A percentile compares a stretch with the other conserved stretches of the same genome.
Evolutionary conservation across 1,140 invertebrate species (phyloP).

Genomic region (Lamellibrachia luymesi): DNA sequence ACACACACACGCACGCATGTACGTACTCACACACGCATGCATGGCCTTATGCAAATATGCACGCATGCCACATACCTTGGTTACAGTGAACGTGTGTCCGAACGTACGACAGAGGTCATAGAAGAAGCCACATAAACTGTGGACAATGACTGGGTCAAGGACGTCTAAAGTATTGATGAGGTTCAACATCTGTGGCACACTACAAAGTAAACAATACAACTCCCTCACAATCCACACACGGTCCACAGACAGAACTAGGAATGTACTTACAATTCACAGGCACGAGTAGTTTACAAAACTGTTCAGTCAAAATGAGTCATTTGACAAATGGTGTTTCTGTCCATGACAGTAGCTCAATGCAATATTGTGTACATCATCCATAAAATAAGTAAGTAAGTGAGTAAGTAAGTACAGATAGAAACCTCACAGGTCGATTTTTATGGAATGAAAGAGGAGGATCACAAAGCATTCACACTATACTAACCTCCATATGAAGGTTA

Average conservation of each 20-base stretch:
- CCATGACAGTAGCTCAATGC: no score
- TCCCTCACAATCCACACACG: background rate
- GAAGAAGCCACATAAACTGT: constrained; percentile 57
- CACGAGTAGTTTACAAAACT: background rate
- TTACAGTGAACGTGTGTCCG: constrained; percentile 57
- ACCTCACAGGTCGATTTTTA: background rate
- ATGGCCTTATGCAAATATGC: background rate
- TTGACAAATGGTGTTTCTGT: background rate
- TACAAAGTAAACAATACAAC: constrained; percentile 33
- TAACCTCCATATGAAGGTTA: no score
- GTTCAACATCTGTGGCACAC: constrained; percentile 48
- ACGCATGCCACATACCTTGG: constrained; percentile 36
- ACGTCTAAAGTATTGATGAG: constrained; percentile 48
- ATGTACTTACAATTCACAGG: no score
- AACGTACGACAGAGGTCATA: constrained; percentile 59
- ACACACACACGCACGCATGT: background rate
- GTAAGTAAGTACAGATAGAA: background rate
- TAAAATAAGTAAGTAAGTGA: no score
- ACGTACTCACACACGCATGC: background rate
- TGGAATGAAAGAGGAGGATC: background rate
- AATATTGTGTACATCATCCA: no score
- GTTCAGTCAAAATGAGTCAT: background rate
- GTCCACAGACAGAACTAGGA: background rate
- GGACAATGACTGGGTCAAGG: constrained; percentile 45
- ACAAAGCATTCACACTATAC: no score